These are phyloP conservation scores for Oscheius sp. DNA, from an alignment of 2,888 invertebrate species.

Conservation along the genomic window DNA sequence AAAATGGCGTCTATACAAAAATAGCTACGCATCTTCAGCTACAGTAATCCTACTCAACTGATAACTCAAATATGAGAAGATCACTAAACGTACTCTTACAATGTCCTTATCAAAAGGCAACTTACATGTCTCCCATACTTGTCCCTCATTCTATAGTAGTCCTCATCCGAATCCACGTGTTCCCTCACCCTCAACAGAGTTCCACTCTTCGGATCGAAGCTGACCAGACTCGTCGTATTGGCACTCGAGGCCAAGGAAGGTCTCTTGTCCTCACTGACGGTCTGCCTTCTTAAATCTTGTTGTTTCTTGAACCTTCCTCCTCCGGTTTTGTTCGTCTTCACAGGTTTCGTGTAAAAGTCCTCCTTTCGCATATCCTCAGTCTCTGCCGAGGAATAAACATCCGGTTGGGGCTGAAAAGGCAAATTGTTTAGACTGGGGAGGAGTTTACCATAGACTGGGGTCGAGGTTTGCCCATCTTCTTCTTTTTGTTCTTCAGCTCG, in stretches of 20 bases:
- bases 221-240: conserved; percentile 59
- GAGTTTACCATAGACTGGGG: conserved; percentile 34
- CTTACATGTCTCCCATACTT: conserved; percentile 21
- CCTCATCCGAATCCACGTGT: conserved; percentile 56
- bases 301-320: conserved; percentile 30
- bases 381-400: conserved; percentile 43
- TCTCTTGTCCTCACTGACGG: conserved; percentile 8
- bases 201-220: conserved; percentile 65
- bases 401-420: conserved; percentile 29
- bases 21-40: no score
- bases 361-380: conserved; percentile 42
- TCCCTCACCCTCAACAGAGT: conserved; percentile 59
- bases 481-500: conserved; percentile 45
- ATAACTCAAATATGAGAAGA: no score
- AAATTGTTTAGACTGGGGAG: no score
- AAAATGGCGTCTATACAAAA: no score
- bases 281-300: conserved; percentile 2
- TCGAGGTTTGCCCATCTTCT: conserved; percentile 34
- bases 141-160: conserved; percentile 29
- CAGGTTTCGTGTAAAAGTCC: conserved; percentile 52
- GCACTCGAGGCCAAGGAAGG: conserved; percentile 23
- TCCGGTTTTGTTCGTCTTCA: conserved; percentile 41
- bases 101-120: background rate
- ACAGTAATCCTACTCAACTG: no score
- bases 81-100: no score